Base-by-base conservation (phyloP, 1,140 invertebrate genomes). In the Brachionus koreanus region DNA sequence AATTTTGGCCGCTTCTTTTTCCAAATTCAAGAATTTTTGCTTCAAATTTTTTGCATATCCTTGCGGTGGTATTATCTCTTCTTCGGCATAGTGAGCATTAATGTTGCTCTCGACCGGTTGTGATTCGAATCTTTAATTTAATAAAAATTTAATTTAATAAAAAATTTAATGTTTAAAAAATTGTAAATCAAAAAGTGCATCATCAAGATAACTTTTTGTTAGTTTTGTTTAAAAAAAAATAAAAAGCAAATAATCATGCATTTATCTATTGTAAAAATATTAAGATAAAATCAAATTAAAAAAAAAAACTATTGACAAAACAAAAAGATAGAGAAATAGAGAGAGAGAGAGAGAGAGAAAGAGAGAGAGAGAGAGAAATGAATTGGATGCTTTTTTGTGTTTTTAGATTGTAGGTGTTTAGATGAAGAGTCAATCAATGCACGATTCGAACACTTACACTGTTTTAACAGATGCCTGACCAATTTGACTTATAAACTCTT, bases 1-100 rank as follows among this genome's bases (percentile, higher is more conserved):
- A 25, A 82, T 61, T 82, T 82, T 72, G 19, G 33, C 37, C 19
- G 63, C 82, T 37, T 82, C 65, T 75, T 82, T 72, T 75, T 82
- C 42, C 16, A 72, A 46, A n/a, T 72, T 69, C 13, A 49, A 16
- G 35, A 69, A 82, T 52, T 57, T 69, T 43, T 82, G 46, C 29
- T 74, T 82, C 29, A 82, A 61, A 37, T 49, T 25, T 82, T 82
- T 63, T 6, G 82, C 82, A 16, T 43, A 37, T 39, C 82, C 82
- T 61, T 52, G 33, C 23, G 43, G 16, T 74, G 82, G 82, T 52
- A 82, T 69, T 1, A 82, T 75, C n/a, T 82, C 82, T 72, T 82
- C 82, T 33, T 82, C 52, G 19, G 61, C 37, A 65, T 49, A 67
- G 10, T 65, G 57, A 37, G 33, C 13, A 33, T 82, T 69, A 9